Conservation (phyloP, 2,888 invertebrate species). For the Allacma fusca region DNA sequence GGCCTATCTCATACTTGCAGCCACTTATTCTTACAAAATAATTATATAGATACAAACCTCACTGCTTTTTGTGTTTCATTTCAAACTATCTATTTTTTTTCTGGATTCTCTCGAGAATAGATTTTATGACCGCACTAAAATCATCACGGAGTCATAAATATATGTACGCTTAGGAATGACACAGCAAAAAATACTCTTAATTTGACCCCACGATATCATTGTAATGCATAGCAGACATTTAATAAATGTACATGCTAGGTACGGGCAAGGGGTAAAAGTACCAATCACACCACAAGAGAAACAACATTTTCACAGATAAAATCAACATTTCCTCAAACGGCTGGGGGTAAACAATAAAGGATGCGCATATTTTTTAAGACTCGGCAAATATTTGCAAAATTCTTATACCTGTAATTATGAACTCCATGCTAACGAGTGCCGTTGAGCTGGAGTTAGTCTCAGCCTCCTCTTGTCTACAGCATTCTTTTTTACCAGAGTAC, state of each 20-base stretch:
- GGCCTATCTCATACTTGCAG: not conserved
- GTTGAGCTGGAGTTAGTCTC: too few relatives aligned
- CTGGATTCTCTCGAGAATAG: not conserved
- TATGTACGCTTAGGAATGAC: too few relatives aligned
- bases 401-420: not conserved
- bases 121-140: conserved; percentile 7
- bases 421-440: too few relatives aligned
- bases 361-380: not conserved
- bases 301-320: not conserved
- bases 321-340: conserved; percentile 17
- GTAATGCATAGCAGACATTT: not conserved
- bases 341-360: conserved; percentile 17
- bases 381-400: conserved; percentile 16
- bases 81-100: too few relatives aligned
- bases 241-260: too few relatives aligned
- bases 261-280: not conserved
- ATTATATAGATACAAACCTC: not conserved
- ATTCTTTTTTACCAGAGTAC: too few relatives aligned
- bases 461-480: too few relatives aligned
- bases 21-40: not conserved
- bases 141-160: not conserved
- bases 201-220: not conserved
- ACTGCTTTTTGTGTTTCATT: too few relatives aligned
- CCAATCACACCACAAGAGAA: conserved; percentile 2
- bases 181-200: not conserved